Percentiles rank a stretch among this genome's conserved stretches.
Evolutionary conservation across 2,113 vertebrate species (phyloP).

Genomic region (Burhinus oedicnemus): DNA sequence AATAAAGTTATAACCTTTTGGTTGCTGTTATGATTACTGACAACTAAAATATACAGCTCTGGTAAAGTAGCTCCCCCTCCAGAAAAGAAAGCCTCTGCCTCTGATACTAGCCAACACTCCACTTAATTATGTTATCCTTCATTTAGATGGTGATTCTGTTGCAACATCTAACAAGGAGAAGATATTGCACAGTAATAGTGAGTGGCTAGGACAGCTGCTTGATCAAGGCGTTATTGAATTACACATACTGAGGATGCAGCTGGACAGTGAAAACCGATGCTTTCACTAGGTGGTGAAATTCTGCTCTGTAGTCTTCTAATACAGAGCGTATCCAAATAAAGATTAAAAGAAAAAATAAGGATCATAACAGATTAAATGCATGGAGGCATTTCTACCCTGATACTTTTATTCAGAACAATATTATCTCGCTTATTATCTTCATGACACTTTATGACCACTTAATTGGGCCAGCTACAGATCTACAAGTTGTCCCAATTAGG

Average conservation of each 20-base stretch:
- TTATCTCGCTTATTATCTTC: neutral
- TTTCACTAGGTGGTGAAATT: conserved; percentile 41
- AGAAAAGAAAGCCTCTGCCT: neutral
- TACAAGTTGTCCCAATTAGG: neutral
- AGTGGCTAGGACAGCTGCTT: conserved; percentile 37
- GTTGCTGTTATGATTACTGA: neutral
- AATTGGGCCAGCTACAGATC: neutral
- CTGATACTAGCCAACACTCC: neutral
- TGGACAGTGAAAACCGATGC: conserved; percentile 3
- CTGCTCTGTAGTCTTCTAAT: neutral
- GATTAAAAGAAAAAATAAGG: conserved; percentile 8
- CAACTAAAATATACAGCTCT: neutral
- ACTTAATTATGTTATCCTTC: conserved; percentile 32
- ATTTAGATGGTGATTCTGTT: conserved; percentile 35
- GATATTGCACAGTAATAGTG: conserved; percentile 16
- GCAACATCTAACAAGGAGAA: conserved; percentile 26
- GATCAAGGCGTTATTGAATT: conserved; percentile 36
- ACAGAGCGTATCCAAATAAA: neutral
- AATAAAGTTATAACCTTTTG: neutral
- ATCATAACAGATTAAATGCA: neutral
- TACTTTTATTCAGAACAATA: conserved; percentile 4
- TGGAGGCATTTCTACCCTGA: neutral
- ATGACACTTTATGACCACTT: neutral
- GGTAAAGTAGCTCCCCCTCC: neutral
- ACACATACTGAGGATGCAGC: neutral